Evolutionary conservation across 2,113 vertebrate species (phyloP).

Genomic region (Oncorhynchus mykiss): DNA sequence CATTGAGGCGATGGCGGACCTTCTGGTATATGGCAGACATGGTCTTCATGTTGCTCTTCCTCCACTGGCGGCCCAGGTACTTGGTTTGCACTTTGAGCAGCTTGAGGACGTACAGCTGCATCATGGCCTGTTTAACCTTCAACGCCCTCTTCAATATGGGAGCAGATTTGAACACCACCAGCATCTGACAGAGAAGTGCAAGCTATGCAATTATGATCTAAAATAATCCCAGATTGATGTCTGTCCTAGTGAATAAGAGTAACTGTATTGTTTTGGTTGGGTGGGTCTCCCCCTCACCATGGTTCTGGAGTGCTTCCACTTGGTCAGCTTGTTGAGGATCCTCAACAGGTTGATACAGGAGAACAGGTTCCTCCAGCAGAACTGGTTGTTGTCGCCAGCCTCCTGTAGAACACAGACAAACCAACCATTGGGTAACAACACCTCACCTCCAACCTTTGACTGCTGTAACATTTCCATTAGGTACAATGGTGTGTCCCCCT

Average conservation of each 20-base stretch:
- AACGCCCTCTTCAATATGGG: conserved; percentile 98
- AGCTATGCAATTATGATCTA: not conserved
- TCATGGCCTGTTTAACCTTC: conserved; percentile 98
- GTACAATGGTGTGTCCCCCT: not conserved
- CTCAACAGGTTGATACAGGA: conserved; percentile 97
- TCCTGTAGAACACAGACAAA: conserved; percentile 74
- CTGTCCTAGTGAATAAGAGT: no score
- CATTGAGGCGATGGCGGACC: conserved; percentile 94
- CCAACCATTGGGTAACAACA: not conserved
- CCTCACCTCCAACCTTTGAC: not conserved
- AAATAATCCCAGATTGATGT: not conserved
- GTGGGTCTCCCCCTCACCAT: conserved; percentile 78
- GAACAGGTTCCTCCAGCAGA: conserved; percentile 98
- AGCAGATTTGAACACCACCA: conserved; percentile 97
- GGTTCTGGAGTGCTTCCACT: conserved; percentile 98
- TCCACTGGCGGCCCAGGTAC: conserved; percentile 95
- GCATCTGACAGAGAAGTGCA: conserved; percentile 76
- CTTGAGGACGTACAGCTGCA: conserved; percentile 97
- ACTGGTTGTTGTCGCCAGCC: conserved; percentile 97
- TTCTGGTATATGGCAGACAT: conserved; percentile 99
- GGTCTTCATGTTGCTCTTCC: conserved; percentile 99
- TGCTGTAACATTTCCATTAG: not conserved
- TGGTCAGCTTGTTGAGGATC: conserved; percentile 97
- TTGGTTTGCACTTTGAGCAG: conserved; percentile 98
- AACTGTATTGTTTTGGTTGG: not conserved